These are phyloP conservation scores for Alosa sapidissima DNA, from an alignment of 2,797 vertebrate species.

Conservation along the genomic window DNA sequence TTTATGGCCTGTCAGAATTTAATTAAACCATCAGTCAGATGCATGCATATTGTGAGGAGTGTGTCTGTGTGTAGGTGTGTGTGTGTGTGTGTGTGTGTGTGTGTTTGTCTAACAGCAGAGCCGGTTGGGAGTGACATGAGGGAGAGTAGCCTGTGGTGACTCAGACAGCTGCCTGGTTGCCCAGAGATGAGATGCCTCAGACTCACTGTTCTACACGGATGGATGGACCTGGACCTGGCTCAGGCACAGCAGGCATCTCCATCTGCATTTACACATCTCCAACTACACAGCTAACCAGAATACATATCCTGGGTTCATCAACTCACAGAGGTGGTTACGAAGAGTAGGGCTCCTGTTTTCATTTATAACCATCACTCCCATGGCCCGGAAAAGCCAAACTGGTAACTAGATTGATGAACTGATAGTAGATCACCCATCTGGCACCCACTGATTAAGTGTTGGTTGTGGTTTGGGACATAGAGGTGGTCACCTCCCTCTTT, in stretches of 20 bases:
- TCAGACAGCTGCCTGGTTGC: slow-evolving; percentile 14
- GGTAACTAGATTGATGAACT: not conserved
- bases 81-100: not conserved
- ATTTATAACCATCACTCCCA: not conserved
- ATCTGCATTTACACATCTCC: not conserved
- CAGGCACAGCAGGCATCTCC: not conserved
- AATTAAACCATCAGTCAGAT: not conserved
- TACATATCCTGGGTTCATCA: not conserved
- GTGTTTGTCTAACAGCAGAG: not conserved
- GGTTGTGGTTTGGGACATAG: not conserved
- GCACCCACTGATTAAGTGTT: not conserved
- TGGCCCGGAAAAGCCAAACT: not conserved
- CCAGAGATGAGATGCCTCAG: not conserved
- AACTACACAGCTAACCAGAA: not conserved
- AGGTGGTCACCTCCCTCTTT: not conserved
- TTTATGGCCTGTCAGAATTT: not conserved
- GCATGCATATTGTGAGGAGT: not conserved
- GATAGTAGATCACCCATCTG: no score
- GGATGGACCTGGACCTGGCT: not conserved
- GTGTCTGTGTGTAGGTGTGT: not conserved
- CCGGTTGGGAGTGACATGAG: not conserved
- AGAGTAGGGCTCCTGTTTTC: not conserved
- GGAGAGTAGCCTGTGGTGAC: not conserved
- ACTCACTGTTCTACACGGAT: not conserved
- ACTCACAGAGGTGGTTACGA: not conserved